Evolutionary conservation across 2,797 vertebrate genomes (phyloP).

Genomic region (Taeniopygia guttata): DNA sequence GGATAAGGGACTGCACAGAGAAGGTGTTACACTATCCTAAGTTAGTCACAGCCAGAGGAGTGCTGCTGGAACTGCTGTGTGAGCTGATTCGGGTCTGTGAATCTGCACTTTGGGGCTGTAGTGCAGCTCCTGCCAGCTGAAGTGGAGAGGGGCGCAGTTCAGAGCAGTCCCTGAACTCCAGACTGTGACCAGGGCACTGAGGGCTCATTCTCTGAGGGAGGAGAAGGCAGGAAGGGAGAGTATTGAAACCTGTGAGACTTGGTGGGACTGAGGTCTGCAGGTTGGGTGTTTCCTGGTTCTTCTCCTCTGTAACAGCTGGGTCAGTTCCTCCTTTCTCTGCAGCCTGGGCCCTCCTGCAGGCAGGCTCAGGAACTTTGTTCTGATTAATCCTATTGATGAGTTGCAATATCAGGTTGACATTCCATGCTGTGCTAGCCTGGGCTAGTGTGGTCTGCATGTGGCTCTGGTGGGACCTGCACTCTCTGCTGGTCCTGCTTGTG

Average conservation of each 20-base stretch:
- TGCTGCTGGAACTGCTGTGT: background rate
- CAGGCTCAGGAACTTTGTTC: background rate
- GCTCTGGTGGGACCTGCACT: background rate
- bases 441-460: accelerated
- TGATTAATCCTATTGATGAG: no score
- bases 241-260: no score
- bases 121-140: background rate
- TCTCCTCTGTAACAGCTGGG: accelerated
- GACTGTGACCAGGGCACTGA: background rate
- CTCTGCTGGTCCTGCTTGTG: background rate
- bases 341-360: background rate
- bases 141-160: background rate
- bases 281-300: background rate
- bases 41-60: background rate
- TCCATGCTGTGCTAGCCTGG: accelerated
- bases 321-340: background rate
- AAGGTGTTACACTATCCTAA: background rate
- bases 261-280: background rate
- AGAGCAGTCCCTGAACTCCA: background rate
- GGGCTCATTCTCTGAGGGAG: background rate
- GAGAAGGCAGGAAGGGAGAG: background rate
- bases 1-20: background rate
- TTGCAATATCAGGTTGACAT: accelerated
- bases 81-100: background rate
- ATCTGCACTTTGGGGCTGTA: background rate